These are phyloP conservation scores for Drosophila barbarae DNA, from an alignment of 2,888 invertebrate genomes.

Conservation along the genomic window DNA sequence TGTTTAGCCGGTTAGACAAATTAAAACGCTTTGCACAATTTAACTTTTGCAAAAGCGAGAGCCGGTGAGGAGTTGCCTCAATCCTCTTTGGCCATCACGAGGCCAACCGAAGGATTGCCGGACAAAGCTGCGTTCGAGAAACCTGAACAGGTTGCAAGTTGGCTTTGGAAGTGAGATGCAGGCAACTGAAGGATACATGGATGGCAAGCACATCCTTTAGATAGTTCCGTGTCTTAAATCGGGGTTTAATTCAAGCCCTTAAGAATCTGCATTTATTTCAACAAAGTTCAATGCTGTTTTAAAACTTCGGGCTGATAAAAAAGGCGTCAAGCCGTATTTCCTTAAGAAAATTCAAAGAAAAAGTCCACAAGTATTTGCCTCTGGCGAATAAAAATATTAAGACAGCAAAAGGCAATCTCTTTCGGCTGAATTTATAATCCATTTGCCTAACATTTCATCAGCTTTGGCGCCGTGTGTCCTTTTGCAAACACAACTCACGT, in stretches of 20 bases:
- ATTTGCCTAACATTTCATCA: conserved; percentile 47
- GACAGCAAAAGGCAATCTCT: conserved; percentile 25
- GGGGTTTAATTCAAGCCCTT: neutral
- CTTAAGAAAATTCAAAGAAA: neutral
- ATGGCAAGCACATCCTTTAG: neutral
- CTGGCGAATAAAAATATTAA: conserved; percentile 8
- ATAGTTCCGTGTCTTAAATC: neutral
- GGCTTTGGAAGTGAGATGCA: conserved; percentile 4
- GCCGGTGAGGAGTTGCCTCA: neutral
- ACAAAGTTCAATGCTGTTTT: neutral
- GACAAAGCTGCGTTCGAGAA: conserved; percentile 4
- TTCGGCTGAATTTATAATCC: conserved; percentile 40
- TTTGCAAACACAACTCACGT: conserved; percentile 47
- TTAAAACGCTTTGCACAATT: conserved; percentile 58
- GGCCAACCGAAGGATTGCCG: neutral
- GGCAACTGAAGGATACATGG: neutral
- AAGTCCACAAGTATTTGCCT: neutral
- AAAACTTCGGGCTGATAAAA: neutral
- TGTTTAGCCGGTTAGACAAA: conserved; percentile 43
- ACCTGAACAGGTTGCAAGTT: neutral
- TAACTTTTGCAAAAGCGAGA: conserved; percentile 22
- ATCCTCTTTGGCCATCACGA: conserved; percentile 1
- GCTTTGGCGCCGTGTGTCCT: conserved; percentile 35
- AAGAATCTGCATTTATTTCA: neutral
- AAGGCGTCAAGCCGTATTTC: neutral